Base-by-base conservation (phyloP, 1,140 invertebrate species). In the Meloidogyne hapla region DNA sequence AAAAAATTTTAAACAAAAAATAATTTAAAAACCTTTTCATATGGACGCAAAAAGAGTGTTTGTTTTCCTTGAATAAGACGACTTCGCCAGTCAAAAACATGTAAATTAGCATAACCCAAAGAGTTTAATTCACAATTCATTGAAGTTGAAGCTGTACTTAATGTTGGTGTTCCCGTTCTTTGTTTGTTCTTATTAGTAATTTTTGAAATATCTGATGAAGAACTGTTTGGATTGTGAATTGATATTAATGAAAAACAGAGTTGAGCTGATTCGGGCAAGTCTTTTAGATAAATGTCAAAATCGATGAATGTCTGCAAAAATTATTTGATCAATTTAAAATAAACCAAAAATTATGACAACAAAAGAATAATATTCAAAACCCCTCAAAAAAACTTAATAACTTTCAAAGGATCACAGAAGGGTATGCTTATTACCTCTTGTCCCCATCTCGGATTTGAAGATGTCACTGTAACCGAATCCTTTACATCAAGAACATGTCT, bases 81-180 rank as follows among this genome's bases (percentile, higher is more conserved):
- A 83, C 93, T 91, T 86, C 93, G 94, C 87, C 94, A 97, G 88
- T 97, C 94, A 88, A 94, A 97, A 77, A 97, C 90, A 63, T 94
- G 93, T 0, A 94, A 93, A 87, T 96, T 97, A 33, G 56, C 23
- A 61, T 40, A 73, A 25, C 71, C 71, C 40, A 73, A 40, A 21
- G n/a, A 61, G 12, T 26, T 25, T 38, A 73, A 33, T 25, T 73
- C 42, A 71, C 42, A 28, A 33, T 69, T 64, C 71, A 64, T 25
- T 18, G 15, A n/a, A 45, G 70, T 21, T 56, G 56, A 61, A 63
- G 6, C 9, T 13, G 21, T n/a, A 6, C n/a, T 12, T 61, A 23
- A 42, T 42, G 56, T 48, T 38, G 1, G 6, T 10, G 33, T 33
- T 21, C 13, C 56, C 15, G 71, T 69, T 74, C 25, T 73, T 73